Percentiles rank a stretch among this genome's conserved stretches.
Evolutionary conservation across 2,113 vertebrate species (phyloP).

Genomic region (Ictalurus furcatus): DNA sequence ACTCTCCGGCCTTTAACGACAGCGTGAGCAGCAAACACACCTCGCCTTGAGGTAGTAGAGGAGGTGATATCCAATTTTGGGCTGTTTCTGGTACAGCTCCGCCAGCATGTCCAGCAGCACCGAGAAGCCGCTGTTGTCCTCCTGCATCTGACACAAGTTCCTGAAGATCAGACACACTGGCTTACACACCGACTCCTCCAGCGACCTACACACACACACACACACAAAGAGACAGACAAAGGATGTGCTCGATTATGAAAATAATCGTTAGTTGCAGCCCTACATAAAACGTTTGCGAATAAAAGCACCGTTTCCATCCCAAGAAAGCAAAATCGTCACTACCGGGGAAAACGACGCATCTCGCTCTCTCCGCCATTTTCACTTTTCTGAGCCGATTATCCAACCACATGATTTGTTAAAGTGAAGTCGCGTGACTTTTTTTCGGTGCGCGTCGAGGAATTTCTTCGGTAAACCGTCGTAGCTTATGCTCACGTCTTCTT

Average conservation of each 20-base stretch:
- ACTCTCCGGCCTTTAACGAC: not conserved
- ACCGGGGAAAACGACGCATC: no score
- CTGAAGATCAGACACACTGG: constrained; percentile 95
- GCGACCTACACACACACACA: constrained; percentile 73
- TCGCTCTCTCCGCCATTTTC: no score
- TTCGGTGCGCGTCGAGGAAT: no score
- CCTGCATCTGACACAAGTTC: constrained; percentile 97
- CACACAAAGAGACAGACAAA: not conserved
- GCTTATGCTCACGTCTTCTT: no score
- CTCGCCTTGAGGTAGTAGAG: constrained; percentile 95
- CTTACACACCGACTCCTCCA: constrained; percentile 95
- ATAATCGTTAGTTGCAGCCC: no score
- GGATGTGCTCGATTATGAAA: not conserved
- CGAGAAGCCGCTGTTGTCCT: constrained; percentile 93
- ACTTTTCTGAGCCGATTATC: no score
- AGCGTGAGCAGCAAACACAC: constrained; percentile 59
- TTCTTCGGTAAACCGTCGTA: no score
- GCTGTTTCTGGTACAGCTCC: constrained; percentile 96
- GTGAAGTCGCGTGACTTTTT: no score
- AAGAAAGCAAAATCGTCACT: no score
- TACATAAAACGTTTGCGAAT: no score
- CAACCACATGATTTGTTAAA: no score
- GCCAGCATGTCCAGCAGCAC: constrained; percentile 91
- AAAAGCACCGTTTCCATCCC: no score
- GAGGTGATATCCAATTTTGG: constrained; percentile 96